These are phyloP conservation scores for Malurus alboscapulatus DNA, from an alignment of 2,113 vertebrate genomes.

Conservation along the genomic window DNA sequence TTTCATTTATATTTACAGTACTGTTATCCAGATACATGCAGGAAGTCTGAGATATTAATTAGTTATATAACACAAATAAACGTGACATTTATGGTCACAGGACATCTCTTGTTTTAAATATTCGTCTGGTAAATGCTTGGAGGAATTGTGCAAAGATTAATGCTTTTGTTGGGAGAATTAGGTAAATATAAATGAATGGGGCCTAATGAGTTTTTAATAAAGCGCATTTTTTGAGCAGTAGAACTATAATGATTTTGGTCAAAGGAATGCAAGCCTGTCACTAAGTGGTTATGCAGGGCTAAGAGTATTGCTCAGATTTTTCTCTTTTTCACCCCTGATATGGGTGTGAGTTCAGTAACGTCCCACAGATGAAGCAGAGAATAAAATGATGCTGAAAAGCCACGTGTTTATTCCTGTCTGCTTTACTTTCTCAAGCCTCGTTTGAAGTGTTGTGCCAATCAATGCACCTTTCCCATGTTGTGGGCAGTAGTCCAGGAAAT, in stretches of 20 bases:
- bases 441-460: neutral
- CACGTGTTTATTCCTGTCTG: rapidly evolving
- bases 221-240: constrained; percentile 13
- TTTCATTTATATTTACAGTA: constrained; percentile 83
- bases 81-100: constrained; percentile 84
- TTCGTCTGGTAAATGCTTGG: constrained; percentile 69
- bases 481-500: constrained; percentile 25
- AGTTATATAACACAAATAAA: constrained; percentile 84
- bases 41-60: constrained; percentile 88
- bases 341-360: neutral
- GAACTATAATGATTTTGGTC: neutral
- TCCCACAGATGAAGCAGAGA: neutral
- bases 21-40: constrained; percentile 79
- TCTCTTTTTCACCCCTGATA: neutral
- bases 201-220: constrained; percentile 64
- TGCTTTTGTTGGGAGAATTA: constrained; percentile 66
- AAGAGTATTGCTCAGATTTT: neutral
- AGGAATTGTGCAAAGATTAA: constrained; percentile 70
- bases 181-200: constrained; percentile 68
- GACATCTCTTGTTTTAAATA: constrained; percentile 73
- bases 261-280: neutral
- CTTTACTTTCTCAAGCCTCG: neutral
- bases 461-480: neutral
- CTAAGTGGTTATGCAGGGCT: neutral
- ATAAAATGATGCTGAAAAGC: neutral